Conservation (phyloP, 2,888 invertebrate genomes). For the Ceraclea dissimilis region DNA sequence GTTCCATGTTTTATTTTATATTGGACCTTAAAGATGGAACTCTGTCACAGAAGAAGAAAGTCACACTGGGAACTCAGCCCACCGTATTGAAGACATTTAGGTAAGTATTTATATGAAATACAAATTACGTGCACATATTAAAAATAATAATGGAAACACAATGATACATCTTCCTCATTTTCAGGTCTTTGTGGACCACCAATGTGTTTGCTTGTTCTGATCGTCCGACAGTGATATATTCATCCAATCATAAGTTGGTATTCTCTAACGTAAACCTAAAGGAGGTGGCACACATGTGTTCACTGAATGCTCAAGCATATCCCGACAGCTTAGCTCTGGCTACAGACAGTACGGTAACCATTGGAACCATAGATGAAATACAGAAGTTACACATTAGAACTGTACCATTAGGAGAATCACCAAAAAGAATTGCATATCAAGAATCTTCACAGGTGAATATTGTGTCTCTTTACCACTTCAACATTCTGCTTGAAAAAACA, state of each 20-base stretch:
- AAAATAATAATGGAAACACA: no score
- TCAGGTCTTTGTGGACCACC: conserved; percentile 76
- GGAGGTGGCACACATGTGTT: conserved; percentile 97
- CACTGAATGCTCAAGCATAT: conserved; percentile 90
- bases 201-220: conserved; percentile 99
- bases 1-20: conserved; percentile 93
- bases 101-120: conserved; percentile 28
- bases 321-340: conserved; percentile 88
- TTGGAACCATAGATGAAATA: conserved; percentile 97
- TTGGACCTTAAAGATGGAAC: conserved; percentile 67
- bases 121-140: no score
- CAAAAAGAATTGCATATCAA: conserved; percentile 90
- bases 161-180: background rate
- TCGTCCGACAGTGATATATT: conserved; percentile 97
- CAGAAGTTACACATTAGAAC: conserved; percentile 96
- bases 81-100: conserved; percentile 84
- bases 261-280: conserved; percentile 97
- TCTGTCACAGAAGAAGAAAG: conserved; percentile 85
- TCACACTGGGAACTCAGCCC: conserved; percentile 95
- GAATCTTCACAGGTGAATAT: conserved; percentile 75
- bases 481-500: no score
- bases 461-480: no score
- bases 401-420: conserved; percentile 90
- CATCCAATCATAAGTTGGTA: conserved; percentile 96
- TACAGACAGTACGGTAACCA: conserved; percentile 81